These are phyloP conservation scores for Microcebus griseorufus DNA, from an alignment of 2,113 vertebrate genomes.

Conservation along the genomic window DNA sequence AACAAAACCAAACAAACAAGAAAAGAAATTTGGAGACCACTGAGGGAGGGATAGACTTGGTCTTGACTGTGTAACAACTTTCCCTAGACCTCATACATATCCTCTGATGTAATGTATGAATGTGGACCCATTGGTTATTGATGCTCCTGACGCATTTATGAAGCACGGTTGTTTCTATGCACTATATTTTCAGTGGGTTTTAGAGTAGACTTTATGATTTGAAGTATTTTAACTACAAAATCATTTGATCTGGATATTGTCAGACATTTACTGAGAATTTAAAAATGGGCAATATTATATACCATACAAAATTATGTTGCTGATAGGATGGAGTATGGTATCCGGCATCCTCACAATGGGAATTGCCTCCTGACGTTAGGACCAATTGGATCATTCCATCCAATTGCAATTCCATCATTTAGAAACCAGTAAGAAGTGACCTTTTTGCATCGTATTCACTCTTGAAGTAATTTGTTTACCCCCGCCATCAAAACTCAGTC, in stretches of 20 bases:
- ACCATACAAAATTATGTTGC: background rate
- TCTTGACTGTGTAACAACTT: background rate
- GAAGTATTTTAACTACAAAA: background rate
- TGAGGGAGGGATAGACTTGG: background rate
- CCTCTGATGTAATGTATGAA: background rate
- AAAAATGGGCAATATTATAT: background rate
- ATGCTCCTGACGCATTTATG: background rate
- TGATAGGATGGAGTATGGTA: background rate
- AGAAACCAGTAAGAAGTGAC: constrained; percentile 17
- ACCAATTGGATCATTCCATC: background rate
- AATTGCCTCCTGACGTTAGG: constrained; percentile 26
- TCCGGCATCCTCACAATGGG: background rate
- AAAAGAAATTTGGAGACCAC: background rate
- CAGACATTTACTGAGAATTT: background rate
- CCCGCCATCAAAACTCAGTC: constrained; percentile 41
- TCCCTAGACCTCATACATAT: background rate
- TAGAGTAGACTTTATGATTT: background rate
- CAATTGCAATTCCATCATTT: background rate
- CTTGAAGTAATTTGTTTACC: constrained; percentile 56
- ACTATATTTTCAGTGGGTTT: background rate
- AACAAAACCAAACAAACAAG: too few species aligned
- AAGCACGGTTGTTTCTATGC: background rate
- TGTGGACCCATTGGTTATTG: background rate
- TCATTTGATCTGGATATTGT: background rate
- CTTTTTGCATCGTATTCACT: constrained; percentile 9